Evolutionary conservation across 2,888 invertebrate genomes (phyloP), one percentile per base, ranked within the genome.

Genomic region (Andrena minutula): DNA sequence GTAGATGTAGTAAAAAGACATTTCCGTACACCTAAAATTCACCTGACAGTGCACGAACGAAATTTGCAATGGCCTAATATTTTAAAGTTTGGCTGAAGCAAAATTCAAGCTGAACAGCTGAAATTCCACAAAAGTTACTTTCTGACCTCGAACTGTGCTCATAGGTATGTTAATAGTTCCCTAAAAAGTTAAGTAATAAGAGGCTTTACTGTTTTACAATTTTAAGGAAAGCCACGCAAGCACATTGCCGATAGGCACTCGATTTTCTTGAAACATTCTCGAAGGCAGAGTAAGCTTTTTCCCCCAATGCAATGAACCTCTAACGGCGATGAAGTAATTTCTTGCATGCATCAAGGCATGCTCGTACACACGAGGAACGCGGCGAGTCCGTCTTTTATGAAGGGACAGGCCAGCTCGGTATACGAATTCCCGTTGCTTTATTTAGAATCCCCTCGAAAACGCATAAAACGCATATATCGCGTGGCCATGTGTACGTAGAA

Each of bases 381-480:
- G 32, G 65, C 8, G 75, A 41, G 79, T 61, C 58, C 49, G 47
- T 73, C 68, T 75, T 79, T 85, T 71, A 77, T 66, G 68, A 86
- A 73, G 73, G 75, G 83, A 78, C 79, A 72, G 51, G 71, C 72
- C 66, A 75, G 70, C 77, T 60, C 72, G 72, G 61, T 73, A 72
- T 30, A 73, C 56, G 73, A 84, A 86, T 87, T 87, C 81, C 76
- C 70, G 64, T 63, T 77, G 88, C 90, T 90, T 89, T 89, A 91
- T 89, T 90, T 91, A 89, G 88, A 89, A 83, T 84, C 85, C 90
- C 87, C 91, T 91, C 86, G 90, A 91, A 89, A 91, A 88, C 88
- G 88, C 88, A 88, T 91, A 89, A 91, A 91, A 91, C 83, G 79
- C 60, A 75, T 84, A 78, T 79, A 86, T 77, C 82, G 75, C 78